Evolutionary conservation across 1,140 invertebrate genomes (phyloP), one percentile per base, ranked within the genome.

Genomic region (Ctenoplectra terminalis): DNA sequence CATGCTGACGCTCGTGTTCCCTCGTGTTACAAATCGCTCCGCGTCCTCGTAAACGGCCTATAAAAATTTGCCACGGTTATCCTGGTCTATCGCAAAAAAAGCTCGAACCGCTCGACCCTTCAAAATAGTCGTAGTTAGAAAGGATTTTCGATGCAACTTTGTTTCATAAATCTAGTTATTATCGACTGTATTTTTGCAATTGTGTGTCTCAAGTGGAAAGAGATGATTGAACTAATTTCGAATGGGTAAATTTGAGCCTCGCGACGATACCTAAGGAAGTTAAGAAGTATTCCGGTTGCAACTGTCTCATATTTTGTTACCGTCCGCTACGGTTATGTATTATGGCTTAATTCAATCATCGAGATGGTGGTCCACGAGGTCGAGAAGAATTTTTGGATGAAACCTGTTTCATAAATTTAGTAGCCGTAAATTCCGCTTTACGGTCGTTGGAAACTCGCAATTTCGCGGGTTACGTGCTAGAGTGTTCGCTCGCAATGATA

Each of bases 31-130:
- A 86, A 90, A 90, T 90, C 85, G 87, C 79, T 76, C 78, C 61
- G 73, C 88, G 50, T 75, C 85, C 82, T 91, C 89, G 86, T 89
- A 91, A 91, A 90, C 84, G 77, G 86, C 82, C 87, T 88, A 88
- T 91, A 91, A 90, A 91, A 89, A 90, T 89, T 87, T 84, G 81
- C 61, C 79, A 90, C 88, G 85, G 87, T 74, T 71, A 84, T 88
- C 84, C 85, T 81, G 78, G 82, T 72, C 67, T 84, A 82, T 84
- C 82, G 84, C 79, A 81, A 87, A 87, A 64, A 63, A 88, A 58
- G 34, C 43, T 31, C 50, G 26, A 15, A 17, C 52, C 23, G n/a
- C n/a, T n/a, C 20, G 15, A 29, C 34, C n/a, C 54, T 29, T 15
- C 13, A 29, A 52, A 31, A 34, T 31, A 31, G 54, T 29, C 26